phyloP scores from a whole-genome alignment of 2,113 vertebrate genomes.

The Ciconia stormi region DNA sequence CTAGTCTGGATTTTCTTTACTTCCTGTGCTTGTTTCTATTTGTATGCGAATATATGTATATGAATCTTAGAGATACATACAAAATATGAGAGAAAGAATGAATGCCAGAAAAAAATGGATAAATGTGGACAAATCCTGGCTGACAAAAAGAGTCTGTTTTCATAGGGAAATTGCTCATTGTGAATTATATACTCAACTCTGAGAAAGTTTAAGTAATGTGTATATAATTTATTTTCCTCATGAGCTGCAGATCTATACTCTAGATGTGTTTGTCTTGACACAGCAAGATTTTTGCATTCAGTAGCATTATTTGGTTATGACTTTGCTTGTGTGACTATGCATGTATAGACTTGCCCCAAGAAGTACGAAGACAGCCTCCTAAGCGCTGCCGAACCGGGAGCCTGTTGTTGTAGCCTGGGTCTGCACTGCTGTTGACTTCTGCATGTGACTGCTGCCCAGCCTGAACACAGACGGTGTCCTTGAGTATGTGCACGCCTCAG shows the following conservation, averaged over 20 bases:
- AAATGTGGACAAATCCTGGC: background rate
- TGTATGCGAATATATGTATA: background rate
- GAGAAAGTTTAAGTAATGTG: background rate
- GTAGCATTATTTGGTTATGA: background rate
- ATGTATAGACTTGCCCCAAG: accelerated
- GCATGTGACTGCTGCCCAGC: accelerated
- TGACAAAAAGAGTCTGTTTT: background rate
- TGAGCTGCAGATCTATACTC: background rate
- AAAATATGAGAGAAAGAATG: background rate
- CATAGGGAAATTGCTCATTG: background rate
- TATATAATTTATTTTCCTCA: background rate
- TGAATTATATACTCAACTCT: background rate
- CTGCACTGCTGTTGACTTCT: background rate
- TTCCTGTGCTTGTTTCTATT: background rate
- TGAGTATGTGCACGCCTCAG: background rate
- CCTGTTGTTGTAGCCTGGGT: background rate
- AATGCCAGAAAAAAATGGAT: background rate
- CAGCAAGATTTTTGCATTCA: background rate
- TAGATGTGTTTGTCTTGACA: background rate
- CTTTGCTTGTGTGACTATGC: background rate
- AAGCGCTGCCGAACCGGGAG: background rate
- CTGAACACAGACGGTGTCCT: accelerated
- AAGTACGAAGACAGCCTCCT: accelerated
- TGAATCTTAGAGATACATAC: background rate
- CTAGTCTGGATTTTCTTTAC: background rate